A percentile compares a stretch with the other conserved stretches of the same genome.
Conservation (phyloP, 2,797 vertebrate species). For the Gymnocypris eckloni region DNA sequence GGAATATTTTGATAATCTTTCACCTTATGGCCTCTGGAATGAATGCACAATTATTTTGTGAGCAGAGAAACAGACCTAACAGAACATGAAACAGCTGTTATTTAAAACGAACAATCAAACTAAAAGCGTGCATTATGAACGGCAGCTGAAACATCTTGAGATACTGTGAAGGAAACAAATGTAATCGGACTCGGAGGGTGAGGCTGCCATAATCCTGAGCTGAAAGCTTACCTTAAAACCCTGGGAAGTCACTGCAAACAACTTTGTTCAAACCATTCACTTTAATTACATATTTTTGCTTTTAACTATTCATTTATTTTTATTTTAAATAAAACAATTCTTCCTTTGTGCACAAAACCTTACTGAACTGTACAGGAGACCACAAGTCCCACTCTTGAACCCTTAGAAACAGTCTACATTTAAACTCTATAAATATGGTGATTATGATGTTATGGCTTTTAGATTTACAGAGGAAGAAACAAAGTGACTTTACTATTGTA, state of each 20-base stretch:
- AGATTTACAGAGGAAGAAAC: neutral
- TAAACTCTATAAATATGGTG: neutral
- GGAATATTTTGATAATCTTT: neutral
- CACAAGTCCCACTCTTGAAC: neutral
- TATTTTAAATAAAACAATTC: neutral
- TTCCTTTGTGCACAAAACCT: neutral
- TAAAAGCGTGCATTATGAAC: neutral
- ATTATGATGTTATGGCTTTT: neutral
- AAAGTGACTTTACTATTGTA: neutral
- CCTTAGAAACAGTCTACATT: neutral
- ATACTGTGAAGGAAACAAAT: slow-evolving; percentile 29
- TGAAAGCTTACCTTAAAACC: slow-evolving; percentile 42
- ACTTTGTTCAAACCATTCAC: neutral
- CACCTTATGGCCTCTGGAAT: neutral
- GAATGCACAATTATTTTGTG: neutral
- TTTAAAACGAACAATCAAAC: neutral
- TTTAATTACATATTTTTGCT: neutral
- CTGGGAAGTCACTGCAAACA: neutral
- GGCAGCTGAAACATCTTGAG: slow-evolving; percentile 18
- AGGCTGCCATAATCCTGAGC: slow-evolving; percentile 38
- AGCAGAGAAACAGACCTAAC: neutral
- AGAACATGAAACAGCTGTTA: neutral
- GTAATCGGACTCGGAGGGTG: slow-evolving; percentile 43
- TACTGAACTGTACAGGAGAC: neutral
- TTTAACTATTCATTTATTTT: neutral